Conservation (phyloP, 2,113 vertebrate species). For the Petroica traversi region DNA sequence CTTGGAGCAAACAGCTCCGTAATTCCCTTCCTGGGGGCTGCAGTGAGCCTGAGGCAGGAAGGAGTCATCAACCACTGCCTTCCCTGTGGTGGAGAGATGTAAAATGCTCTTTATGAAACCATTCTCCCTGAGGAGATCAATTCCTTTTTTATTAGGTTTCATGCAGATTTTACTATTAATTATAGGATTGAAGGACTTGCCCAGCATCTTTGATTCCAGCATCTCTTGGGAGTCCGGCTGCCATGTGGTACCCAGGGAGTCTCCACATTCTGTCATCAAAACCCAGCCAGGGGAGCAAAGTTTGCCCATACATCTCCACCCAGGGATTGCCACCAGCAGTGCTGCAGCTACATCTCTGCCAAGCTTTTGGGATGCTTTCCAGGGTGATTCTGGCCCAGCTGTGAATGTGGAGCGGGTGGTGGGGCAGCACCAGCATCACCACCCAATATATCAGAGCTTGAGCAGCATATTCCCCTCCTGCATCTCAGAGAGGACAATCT, state of each 20-base stretch:
- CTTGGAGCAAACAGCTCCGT: neutral
- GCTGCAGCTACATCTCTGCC: neutral
- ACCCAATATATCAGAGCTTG: rapidly evolving
- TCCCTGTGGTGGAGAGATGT: neutral
- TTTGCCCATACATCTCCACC: neutral
- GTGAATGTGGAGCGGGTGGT: rapidly evolving
- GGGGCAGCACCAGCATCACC: neutral
- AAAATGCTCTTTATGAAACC: neutral
- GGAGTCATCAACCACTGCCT: neutral
- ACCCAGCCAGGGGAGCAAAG: neutral
- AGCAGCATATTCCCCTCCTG: neutral
- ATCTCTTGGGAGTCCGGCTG: rapidly evolving
- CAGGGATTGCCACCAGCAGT: rapidly evolving
- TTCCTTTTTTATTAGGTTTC: neutral
- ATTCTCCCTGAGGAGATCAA: neutral
- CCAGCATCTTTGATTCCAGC: neutral
- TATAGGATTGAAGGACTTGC: neutral
- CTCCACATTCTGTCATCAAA: rapidly evolving
- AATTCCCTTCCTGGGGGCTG: neutral
- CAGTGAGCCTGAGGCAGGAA: neutral
- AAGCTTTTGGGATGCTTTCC: neutral
- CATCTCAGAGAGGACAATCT: neutral
- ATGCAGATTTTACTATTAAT: neutral
- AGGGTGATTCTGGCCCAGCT: neutral
- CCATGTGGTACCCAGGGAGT: rapidly evolving